A percentile compares a stretch with the other conserved stretches of the same genome.
These are phyloP conservation scores for Urophycis tenuis DNA, from an alignment of 2,797 vertebrate species.

Conservation along the genomic window DNA sequence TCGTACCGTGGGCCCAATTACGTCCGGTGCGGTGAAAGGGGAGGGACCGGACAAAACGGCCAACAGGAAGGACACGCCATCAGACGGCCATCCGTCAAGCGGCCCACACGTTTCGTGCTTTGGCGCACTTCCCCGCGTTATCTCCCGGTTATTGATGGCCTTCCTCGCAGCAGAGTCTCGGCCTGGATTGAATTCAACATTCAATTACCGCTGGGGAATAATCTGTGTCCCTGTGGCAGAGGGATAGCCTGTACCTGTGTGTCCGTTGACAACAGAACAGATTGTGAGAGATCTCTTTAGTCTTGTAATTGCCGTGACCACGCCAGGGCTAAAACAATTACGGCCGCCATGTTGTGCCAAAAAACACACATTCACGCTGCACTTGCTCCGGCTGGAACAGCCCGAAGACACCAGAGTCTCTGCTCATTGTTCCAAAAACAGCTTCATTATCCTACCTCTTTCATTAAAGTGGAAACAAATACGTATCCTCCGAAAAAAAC, in stretches of 20 bases:
- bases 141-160: background rate
- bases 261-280: background rate
- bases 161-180: background rate
- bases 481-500: no score
- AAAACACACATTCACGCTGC: background rate
- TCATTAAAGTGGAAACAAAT: background rate
- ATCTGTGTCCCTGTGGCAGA: background rate
- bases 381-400: background rate
- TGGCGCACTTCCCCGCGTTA: background rate
- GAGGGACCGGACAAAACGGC: background rate
- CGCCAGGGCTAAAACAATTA: background rate
- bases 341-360: background rate
- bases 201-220: background rate
- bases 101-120: background rate
- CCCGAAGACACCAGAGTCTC: background rate
- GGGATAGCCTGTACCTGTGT: background rate
- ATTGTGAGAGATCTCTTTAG: background rate
- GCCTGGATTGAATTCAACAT: background rate
- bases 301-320: background rate
- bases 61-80: background rate
- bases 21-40: background rate
- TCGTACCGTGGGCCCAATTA: background rate
- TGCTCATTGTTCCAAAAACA: background rate
- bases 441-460: background rate
- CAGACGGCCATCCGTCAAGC: background rate